phyloP scores from a whole-genome alignment of 2,797 vertebrate genomes.

The Kryptolebias ocellatus region DNA sequence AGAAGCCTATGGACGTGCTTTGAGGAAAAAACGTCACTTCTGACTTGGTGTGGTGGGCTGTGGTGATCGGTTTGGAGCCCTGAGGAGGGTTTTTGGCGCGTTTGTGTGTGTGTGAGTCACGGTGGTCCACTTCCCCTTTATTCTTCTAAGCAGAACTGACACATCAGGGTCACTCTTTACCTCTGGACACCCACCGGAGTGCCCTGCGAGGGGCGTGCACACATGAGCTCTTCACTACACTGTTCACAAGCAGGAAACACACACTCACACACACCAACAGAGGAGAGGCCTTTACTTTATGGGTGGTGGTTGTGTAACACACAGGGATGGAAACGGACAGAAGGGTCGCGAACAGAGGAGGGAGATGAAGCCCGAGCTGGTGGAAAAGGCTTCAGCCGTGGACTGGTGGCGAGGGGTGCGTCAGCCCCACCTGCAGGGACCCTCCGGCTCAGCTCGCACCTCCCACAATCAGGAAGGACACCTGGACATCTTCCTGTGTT shows the following conservation, averaged over 20 bases:
- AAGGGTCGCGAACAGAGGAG: constrained; percentile 23
- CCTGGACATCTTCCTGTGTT: constrained; percentile 47
- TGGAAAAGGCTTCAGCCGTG: constrained; percentile 5
- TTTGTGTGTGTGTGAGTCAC: constrained; percentile 50
- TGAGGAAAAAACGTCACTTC: constrained; percentile 55
- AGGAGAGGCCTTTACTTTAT: constrained; percentile 63
- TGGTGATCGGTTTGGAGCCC: constrained; percentile 47
- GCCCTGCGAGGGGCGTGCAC: constrained; percentile 37
- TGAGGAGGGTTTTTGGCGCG: constrained; percentile 10
- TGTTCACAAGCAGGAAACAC: constrained; percentile 30
- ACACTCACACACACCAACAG: not conserved
- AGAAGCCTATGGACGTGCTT: constrained; percentile 55
- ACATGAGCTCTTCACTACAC: constrained; percentile 55
- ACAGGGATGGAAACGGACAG: constrained; percentile 11
- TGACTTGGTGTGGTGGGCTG: constrained; percentile 26
- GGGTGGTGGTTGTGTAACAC: constrained; percentile 62
- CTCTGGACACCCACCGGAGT: constrained; percentile 69
- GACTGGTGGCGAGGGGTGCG: not conserved
- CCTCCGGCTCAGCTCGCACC: constrained; percentile 33
- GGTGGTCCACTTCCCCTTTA: constrained; percentile 56
- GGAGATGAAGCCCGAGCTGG: constrained; percentile 26
- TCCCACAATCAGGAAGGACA: constrained; percentile 37
- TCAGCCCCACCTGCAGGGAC: constrained; percentile 12
- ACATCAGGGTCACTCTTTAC: constrained; percentile 75
- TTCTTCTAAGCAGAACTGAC: constrained; percentile 74